These are phyloP conservation scores for Oreohelix idahoensis DNA, from an alignment of 1,140 invertebrate species.

Conservation along the genomic window DNA sequence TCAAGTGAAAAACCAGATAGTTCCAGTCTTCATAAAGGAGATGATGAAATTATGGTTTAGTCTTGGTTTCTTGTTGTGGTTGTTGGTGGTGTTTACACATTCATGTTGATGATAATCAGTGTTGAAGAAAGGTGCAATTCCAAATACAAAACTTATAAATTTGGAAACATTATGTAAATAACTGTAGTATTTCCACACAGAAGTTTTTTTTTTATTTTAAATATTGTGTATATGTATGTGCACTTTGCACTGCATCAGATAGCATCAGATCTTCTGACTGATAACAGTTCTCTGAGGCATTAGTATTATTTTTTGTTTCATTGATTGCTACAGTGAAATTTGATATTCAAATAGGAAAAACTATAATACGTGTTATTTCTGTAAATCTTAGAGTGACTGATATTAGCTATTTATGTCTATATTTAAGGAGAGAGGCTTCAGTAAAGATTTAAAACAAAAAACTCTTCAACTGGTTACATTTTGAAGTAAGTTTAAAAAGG, in stretches of 20 bases:
- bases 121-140: slow-evolving; percentile 5
- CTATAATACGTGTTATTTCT: no score
- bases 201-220: no score
- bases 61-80: background rate
- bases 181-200: background rate
- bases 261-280: background rate
- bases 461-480: no score
- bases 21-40: background rate
- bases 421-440: no score
- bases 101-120: slow-evolving; percentile 2
- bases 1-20: background rate
- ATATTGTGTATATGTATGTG: background rate
- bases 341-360: no score
- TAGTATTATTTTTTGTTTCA: no score
- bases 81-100: background rate
- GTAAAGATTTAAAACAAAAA: no score
- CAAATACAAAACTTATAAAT: background rate
- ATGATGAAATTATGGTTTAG: slow-evolving; percentile 14
- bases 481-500: no score
- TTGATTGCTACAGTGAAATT: background rate
- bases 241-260: no score
- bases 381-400: no score
- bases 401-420: no score
- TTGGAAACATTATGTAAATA: background rate
- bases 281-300: background rate